A percentile compares a stretch with the other conserved stretches of the same genome.
These are phyloP conservation scores for Diachrysia chrysitis DNA, from an alignment of 2,888 invertebrate species.

Conservation along the genomic window DNA sequence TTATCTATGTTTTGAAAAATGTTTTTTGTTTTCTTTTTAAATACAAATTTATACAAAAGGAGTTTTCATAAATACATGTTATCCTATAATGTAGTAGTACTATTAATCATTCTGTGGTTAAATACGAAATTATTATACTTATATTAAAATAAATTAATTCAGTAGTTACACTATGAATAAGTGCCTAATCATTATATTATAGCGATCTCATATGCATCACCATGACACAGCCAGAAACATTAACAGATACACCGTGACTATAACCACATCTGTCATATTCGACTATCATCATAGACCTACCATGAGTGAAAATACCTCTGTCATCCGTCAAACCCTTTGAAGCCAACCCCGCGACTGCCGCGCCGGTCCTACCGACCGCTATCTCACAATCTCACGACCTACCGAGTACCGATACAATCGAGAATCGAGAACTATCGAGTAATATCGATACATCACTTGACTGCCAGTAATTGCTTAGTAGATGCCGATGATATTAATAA, in stretches of 20 bases:
- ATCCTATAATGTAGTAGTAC: too few species aligned
- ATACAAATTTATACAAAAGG: too few species aligned
- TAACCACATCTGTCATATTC: slow-evolving; percentile 21
- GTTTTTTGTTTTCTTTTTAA: too few species aligned
- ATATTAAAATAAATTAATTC: too few species aligned
- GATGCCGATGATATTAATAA: slow-evolving; percentile 60
- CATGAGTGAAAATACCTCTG: slow-evolving; percentile 40
- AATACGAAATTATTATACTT: too few species aligned
- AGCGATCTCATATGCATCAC: not conserved
- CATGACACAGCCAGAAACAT: not conserved
- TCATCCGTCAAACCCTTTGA: slow-evolving; percentile 50
- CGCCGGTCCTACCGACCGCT: slow-evolving; percentile 44
- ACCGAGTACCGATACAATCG: slow-evolving; percentile 58
- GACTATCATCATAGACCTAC: slow-evolving; percentile 29
- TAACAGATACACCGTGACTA: slow-evolving; percentile 9
- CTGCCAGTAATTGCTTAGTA: slow-evolving; percentile 66
- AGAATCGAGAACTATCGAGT: slow-evolving; percentile 51
- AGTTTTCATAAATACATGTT: too few species aligned
- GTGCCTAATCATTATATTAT: too few species aligned
- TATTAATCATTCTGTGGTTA: too few species aligned
- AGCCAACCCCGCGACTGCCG: slow-evolving; percentile 30
- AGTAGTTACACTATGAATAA: too few species aligned
- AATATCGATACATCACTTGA: slow-evolving; percentile 64
- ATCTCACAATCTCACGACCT: slow-evolving; percentile 54
- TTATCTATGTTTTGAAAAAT: too few species aligned